These are phyloP conservation scores for Lepidostoma basale DNA, from an alignment of 1,140 invertebrate species.

Conservation along the genomic window DNA sequence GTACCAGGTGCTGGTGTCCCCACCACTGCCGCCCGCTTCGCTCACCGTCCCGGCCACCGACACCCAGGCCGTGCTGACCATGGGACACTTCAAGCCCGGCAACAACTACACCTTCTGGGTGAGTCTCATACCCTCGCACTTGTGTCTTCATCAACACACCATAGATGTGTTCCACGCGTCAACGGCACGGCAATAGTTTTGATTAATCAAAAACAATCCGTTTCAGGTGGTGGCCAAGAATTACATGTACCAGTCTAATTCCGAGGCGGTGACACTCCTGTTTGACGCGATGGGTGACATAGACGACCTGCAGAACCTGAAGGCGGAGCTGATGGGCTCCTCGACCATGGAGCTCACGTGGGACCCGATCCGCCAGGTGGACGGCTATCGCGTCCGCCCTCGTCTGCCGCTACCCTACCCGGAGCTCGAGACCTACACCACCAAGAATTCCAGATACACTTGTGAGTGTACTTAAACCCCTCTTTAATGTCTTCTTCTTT, in stretches of 20 bases:
- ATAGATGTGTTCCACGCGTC: too few species aligned
- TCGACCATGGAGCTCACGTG: slow-evolving; percentile 65
- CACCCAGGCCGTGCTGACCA: slow-evolving; percentile 61
- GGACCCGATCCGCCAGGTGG: slow-evolving; percentile 64
- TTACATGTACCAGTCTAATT: slow-evolving; percentile 64
- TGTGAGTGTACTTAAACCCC: slow-evolving; percentile 60
- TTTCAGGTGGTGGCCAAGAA: slow-evolving; percentile 72
- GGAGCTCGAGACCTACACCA: slow-evolving; percentile 50
- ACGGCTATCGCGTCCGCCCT: slow-evolving; percentile 67
- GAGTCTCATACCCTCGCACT: too few species aligned
- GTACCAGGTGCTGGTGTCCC: slow-evolving; percentile 70
- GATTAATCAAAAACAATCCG: too few species aligned
- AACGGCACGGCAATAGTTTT: too few species aligned
- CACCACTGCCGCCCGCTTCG: slow-evolving; percentile 57
- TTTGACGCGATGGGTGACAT: slow-evolving; percentile 70
- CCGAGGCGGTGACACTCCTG: slow-evolving; percentile 61
- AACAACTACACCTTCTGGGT: slow-evolving; percentile 78
- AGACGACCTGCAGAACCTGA: slow-evolving; percentile 65
- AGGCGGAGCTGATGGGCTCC: slow-evolving; percentile 57
- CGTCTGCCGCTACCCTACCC: slow-evolving; percentile 62
- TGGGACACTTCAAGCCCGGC: slow-evolving; percentile 65
- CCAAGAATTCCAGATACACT: slow-evolving; percentile 55
- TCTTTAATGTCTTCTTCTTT: too few species aligned
- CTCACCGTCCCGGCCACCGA: slow-evolving; percentile 49
- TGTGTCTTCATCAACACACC: background rate